A percentile compares a stretch with the other conserved stretches of the same genome.
Conservation (phyloP, 2,113 vertebrate species). For the Vulpes vulpes region DNA sequence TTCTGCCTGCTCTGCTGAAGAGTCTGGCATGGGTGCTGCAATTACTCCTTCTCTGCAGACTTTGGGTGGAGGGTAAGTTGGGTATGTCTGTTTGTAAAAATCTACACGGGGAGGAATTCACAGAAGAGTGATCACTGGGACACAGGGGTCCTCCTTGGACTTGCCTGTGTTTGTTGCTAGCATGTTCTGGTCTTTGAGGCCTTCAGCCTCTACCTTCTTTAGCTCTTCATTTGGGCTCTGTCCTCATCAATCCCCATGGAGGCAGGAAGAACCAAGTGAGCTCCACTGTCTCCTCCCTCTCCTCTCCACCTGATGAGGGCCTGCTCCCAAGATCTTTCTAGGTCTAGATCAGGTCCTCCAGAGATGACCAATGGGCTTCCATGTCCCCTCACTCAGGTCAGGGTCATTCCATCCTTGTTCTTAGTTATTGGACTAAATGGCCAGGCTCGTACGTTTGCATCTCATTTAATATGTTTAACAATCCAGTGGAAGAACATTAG, state of each 20-base stretch:
- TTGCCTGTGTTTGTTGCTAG: not conserved
- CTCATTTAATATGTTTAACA: not conserved
- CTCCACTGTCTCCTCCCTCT: fast-evolving
- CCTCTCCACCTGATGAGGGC: not conserved
- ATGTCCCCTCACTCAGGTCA: not conserved
- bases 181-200: not conserved
- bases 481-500: not conserved
- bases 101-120: not conserved
- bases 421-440: not conserved
- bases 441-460: no score
- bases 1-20: not conserved
- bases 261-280: not conserved
- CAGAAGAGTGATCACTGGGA: not conserved
- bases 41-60: not conserved
- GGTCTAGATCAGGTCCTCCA: not conserved
- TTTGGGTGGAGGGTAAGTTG: not conserved
- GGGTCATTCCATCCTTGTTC: not conserved
- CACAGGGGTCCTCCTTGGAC: not conserved
- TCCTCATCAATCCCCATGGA: not conserved
- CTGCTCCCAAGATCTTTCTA: not conserved
- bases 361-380: not conserved
- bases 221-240: not conserved
- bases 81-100: not conserved
- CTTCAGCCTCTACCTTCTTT: not conserved
- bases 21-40: not conserved